These are phyloP conservation scores for Myodes glareolus DNA, from an alignment of 2,113 vertebrate species.

Conservation along the genomic window DNA sequence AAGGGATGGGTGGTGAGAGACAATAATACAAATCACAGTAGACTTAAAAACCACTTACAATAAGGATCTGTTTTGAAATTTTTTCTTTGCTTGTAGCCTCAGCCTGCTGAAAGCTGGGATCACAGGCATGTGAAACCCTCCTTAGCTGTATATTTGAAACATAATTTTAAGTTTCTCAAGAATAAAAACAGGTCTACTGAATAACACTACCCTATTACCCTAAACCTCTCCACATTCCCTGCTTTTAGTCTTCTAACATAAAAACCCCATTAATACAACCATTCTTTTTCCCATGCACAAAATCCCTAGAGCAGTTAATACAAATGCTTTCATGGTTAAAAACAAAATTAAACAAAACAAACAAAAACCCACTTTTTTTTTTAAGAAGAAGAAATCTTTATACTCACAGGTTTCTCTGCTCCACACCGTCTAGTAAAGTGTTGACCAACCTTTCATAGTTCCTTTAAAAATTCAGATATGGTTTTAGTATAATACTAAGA, in stretches of 20 bases:
- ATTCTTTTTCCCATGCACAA: neutral
- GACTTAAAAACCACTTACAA: neutral
- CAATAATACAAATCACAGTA: neutral
- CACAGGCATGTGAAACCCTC: neutral
- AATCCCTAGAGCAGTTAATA: neutral
- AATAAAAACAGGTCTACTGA: slow-evolving; percentile 33
- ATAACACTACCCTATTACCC: neutral
- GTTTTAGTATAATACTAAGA: slow-evolving; percentile 37
- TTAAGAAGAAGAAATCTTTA: neutral
- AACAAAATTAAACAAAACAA: neutral
- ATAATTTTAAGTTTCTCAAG: slow-evolving; percentile 21
- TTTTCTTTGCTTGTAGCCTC: neutral
- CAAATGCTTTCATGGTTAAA: neutral
- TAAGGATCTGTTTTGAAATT: neutral
- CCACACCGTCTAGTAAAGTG: slow-evolving; percentile 91
- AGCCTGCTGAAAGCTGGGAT: neutral
- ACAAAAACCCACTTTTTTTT: neutral
- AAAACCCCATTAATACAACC: neutral
- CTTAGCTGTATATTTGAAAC: neutral
- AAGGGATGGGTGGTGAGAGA: neutral
- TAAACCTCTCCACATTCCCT: neutral
- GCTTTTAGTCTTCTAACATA: neutral
- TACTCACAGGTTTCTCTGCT: slow-evolving; percentile 95
- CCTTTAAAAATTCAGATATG: slow-evolving; percentile 83
- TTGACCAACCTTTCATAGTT: slow-evolving; percentile 94